Conservation (phyloP, 2,888 invertebrate species). For the Andrena fulva region DNA sequence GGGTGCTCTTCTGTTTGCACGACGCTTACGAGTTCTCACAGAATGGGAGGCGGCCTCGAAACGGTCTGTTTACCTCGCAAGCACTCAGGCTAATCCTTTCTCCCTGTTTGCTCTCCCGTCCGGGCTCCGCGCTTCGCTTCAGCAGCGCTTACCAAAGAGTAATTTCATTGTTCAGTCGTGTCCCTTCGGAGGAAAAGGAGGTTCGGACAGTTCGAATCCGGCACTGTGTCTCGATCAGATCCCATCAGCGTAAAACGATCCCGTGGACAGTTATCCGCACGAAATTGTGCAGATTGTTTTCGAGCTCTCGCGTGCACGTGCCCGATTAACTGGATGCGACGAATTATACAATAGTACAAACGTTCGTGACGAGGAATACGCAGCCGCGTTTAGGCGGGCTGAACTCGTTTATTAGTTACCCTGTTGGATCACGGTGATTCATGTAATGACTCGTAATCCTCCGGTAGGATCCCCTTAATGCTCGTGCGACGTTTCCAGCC, state of each 20-base stretch:
- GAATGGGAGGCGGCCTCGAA: slow-evolving; percentile 36
- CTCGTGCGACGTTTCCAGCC: slow-evolving; percentile 58
- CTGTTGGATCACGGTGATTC: slow-evolving; percentile 63
- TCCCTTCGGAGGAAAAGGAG: neutral
- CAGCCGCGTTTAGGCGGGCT: slow-evolving; percentile 46
- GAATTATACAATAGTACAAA: slow-evolving; percentile 8
- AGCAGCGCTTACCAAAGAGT: neutral
- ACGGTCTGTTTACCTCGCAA: slow-evolving; percentile 60
- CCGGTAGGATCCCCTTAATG: slow-evolving; percentile 59
- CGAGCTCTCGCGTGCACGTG: neutral
- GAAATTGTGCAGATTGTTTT: neutral
- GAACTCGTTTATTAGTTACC: slow-evolving; percentile 48
- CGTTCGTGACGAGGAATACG: slow-evolving; percentile 65
- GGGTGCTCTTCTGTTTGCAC: slow-evolving; percentile 51
- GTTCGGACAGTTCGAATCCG: no score
- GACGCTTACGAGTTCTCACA: slow-evolving; percentile 57
- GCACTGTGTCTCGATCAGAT: neutral
- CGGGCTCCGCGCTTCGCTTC: neutral
- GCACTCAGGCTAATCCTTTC: slow-evolving; percentile 70
- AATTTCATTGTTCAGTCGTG: neutral
- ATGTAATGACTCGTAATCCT: slow-evolving; percentile 68
- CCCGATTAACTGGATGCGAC: neutral
- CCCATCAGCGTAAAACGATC: neutral
- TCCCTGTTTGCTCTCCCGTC: slow-evolving; percentile 73
- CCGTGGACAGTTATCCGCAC: neutral